phyloP scores from a whole-genome alignment of 1,140 invertebrate species.

The Myzus persicae region DNA sequence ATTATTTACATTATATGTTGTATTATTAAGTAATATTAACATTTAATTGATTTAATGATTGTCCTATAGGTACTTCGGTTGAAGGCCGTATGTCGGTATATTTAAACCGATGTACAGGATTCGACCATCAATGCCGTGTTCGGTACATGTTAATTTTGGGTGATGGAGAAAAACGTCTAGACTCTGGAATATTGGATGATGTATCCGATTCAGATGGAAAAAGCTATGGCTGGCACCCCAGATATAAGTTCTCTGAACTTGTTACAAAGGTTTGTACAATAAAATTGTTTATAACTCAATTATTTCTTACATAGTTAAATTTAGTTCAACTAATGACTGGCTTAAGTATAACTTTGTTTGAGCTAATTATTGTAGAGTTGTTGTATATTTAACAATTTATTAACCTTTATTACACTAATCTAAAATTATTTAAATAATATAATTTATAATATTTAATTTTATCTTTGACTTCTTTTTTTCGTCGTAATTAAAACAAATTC shows the following conservation, averaged over 20 bases:
- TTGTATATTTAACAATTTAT: background rate
- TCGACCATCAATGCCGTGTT: slow-evolving; percentile 82
- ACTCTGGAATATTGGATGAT: slow-evolving; percentile 81
- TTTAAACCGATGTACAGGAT: slow-evolving; percentile 79
- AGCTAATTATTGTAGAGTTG: background rate
- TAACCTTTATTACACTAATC: background rate
- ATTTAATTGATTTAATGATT: background rate
- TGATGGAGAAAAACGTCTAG: slow-evolving; percentile 75
- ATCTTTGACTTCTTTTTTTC: background rate
- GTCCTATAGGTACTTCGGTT: background rate
- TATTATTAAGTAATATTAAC: background rate
- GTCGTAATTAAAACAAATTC: background rate
- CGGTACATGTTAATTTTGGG: slow-evolving; percentile 78
- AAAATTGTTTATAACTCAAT: background rate
- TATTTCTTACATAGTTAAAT: background rate
- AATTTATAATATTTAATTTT: background rate
- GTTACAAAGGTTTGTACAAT: slow-evolving; percentile 67
- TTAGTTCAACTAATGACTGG: background rate
- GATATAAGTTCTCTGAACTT: slow-evolving; percentile 70
- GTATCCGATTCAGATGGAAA: slow-evolving; percentile 78
- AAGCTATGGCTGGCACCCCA: slow-evolving; percentile 77
- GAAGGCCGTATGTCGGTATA: slow-evolving; percentile 71
- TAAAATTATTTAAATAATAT: background rate
- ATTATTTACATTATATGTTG: background rate
- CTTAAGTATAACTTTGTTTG: background rate